phyloP scores from a whole-genome alignment of 2,888 invertebrate genomes.

The Pandemis cinnamomeana region DNA sequence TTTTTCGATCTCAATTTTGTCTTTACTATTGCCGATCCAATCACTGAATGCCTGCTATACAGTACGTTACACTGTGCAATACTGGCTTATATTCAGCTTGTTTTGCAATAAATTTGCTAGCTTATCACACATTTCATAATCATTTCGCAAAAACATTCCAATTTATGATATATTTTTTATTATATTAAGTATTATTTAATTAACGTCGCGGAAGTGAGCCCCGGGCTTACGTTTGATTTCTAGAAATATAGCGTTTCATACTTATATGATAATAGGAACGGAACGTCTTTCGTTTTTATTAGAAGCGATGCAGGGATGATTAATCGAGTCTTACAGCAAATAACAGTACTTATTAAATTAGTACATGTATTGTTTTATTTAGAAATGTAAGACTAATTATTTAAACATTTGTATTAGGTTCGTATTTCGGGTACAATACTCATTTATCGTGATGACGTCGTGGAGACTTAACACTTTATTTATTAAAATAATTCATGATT shows the following conservation, averaged over 20 bases:
- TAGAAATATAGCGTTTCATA: slow-evolving; percentile 11
- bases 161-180: slow-evolving; percentile 32
- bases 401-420: slow-evolving; percentile 26
- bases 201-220: slow-evolving; percentile 1
- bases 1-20: slow-evolving; percentile 36
- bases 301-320: slow-evolving; percentile 28
- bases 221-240: not conserved
- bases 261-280: slow-evolving; percentile 6
- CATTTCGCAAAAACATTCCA: slow-evolving; percentile 34
- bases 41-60: slow-evolving; percentile 3
- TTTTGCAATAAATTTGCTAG: slow-evolving; percentile 24
- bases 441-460: slow-evolving; percentile 19
- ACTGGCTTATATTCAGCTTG: slow-evolving; percentile 21
- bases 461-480: slow-evolving; percentile 12
- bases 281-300: not conserved
- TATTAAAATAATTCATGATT: slow-evolving; percentile 8
- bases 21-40: slow-evolving; percentile 12
- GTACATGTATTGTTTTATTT: slow-evolving; percentile 26
- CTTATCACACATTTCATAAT: slow-evolving; percentile 18
- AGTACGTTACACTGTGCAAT: not conserved
- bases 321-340: slow-evolving; percentile 36
- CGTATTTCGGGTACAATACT: slow-evolving; percentile 37
- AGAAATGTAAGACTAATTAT: slow-evolving; percentile 35
- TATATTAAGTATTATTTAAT: slow-evolving; percentile 37
- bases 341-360: slow-evolving; percentile 41